Percentiles rank a stretch among this genome's conserved stretches.
These are phyloP conservation scores for Halichoeres trimaculatus DNA, from an alignment of 2,113 vertebrate species.

Conservation along the genomic window DNA sequence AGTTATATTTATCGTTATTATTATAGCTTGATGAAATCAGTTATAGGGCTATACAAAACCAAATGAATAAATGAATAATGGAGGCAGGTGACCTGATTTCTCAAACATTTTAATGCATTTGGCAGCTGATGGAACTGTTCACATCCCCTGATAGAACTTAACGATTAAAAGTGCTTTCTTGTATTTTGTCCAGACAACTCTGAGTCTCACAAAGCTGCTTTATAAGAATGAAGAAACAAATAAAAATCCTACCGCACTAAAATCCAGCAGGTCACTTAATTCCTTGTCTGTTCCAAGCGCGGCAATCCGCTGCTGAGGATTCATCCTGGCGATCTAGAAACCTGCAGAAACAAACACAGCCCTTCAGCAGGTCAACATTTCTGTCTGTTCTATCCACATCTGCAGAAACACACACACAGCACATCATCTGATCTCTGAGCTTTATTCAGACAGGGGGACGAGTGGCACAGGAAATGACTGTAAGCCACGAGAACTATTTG, in stretches of 20 bases:
- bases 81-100: neutral
- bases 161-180: conserved; percentile 6
- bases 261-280: conserved; percentile 99
- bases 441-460: conserved; percentile 17
- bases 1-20: too few relatives aligned
- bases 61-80: neutral
- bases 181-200: conserved; percentile 11
- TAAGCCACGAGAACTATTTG: conserved; percentile 21
- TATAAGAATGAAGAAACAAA: conserved; percentile 1
- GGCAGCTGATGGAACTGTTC: neutral
- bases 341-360: conserved; percentile 80
- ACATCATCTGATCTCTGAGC: conserved; percentile 34
- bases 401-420: conserved; percentile 75
- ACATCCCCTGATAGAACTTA: neutral
- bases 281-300: conserved; percentile 99
- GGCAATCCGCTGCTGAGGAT: conserved; percentile 98
- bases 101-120: neutral
- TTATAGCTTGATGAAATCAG: too few relatives aligned
- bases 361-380: conserved; percentile 39
- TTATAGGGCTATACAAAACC: neutral
- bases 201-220: conserved; percentile 1
- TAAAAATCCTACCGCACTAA: conserved; percentile 93
- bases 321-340: conserved; percentile 92
- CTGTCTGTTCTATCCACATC: conserved; percentile 65
- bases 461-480: conserved; percentile 34